Percentiles rank a stretch among this genome's conserved stretches.
Evolutionary conservation across 2,888 invertebrate genomes (phyloP).

Genomic region (Tromatobia lineatoria): DNA sequence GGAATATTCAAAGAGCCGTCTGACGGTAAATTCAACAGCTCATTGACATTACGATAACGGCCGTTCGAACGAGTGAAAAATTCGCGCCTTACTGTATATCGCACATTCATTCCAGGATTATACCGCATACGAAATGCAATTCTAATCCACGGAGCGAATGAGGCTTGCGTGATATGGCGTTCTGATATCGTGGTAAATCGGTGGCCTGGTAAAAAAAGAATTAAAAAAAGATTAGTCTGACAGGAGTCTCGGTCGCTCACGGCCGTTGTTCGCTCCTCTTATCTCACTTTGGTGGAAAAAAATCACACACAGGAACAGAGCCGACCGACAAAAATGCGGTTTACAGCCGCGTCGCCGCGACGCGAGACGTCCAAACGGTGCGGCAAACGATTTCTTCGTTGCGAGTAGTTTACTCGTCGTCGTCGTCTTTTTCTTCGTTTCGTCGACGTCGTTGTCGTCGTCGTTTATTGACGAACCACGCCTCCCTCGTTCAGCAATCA

Average conservation of each 20-base stretch:
- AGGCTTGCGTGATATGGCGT: not conserved
- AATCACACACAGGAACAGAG: constrained; percentile 19
- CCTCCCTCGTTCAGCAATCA: constrained; percentile 72
- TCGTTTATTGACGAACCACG: constrained; percentile 73
- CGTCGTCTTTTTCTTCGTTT: not conserved
- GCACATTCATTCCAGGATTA: not conserved
- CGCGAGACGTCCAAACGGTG: not conserved
- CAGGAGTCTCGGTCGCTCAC: not conserved
- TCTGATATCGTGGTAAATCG: constrained; percentile 9
- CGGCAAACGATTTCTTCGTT: constrained; percentile 10
- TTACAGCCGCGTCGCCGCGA: constrained; percentile 30
- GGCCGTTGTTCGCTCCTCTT: constrained; percentile 7
- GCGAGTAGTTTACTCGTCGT: constrained; percentile 18
- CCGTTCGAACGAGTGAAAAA: not conserved
- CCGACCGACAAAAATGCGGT: constrained; percentile 48
- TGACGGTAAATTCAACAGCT: not conserved
- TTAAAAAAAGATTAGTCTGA: constrained; percentile 23
- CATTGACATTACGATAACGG: not conserved
- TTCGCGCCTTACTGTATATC: not conserved
- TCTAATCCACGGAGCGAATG: not conserved
- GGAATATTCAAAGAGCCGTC: not conserved
- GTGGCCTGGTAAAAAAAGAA: not conserved
- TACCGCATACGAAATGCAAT: constrained; percentile 6
- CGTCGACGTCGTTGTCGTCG: constrained; percentile 25
- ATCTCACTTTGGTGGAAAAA: constrained; percentile 4